Evolutionary conservation across 2,113 vertebrate species (phyloP).

Genomic region (Triplophysa siluroides): DNA sequence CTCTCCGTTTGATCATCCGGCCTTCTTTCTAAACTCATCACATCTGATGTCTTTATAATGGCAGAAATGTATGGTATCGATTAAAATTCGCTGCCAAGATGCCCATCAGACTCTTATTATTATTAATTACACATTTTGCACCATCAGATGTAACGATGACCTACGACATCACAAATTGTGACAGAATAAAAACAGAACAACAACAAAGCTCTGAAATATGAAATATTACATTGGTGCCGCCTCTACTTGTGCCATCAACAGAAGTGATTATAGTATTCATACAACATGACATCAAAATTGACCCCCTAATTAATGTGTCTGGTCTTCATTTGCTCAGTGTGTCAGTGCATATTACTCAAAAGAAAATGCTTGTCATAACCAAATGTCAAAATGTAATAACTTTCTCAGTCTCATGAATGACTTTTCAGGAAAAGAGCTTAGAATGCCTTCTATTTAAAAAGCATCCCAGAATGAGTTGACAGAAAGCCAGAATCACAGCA

Average conservation of each 20-base stretch:
- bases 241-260: background rate
- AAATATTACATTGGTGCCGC: slow-evolving; percentile 6
- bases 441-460: no score
- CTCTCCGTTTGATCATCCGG: slow-evolving; percentile 4
- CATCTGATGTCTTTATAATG: slow-evolving; percentile 1
- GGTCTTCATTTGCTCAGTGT: background rate
- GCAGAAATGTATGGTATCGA: slow-evolving; percentile 5
- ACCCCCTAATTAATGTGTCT: background rate
- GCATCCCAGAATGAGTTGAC: no score
- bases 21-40: slow-evolving; percentile 11
- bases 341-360: background rate
- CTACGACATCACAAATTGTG: slow-evolving; percentile 7
- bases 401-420: no score
- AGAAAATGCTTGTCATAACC: no score
- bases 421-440: no score
- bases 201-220: background rate
- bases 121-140: background rate
- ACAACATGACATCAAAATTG: background rate
- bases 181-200: slow-evolving; percentile 13
- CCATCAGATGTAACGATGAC: slow-evolving; percentile 17
- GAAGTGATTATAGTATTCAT: background rate
- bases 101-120: slow-evolving; percentile 20
- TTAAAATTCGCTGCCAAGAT: background rate
- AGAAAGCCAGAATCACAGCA: no score
- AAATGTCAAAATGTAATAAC: no score